Conservation (phyloP, 2,113 vertebrate species). For the Megalops atlanticus region DNA sequence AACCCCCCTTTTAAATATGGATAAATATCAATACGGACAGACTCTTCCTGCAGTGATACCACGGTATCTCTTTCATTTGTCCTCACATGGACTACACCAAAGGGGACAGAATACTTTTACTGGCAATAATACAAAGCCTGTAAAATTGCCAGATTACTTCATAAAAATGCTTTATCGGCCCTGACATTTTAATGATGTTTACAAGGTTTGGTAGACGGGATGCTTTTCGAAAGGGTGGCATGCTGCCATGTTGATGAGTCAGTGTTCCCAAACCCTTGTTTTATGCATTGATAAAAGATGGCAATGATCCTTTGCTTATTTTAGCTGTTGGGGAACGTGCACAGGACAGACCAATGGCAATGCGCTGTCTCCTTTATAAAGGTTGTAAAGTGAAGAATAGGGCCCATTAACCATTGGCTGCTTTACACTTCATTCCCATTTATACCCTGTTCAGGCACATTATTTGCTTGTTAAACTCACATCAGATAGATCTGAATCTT, state of each 20-base stretch:
- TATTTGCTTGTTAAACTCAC: constrained; percentile 59
- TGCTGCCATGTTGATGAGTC: constrained; percentile 52
- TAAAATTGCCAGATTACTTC: constrained; percentile 71
- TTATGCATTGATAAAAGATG: constrained; percentile 59
- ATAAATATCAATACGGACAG: background rate
- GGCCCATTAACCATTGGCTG: constrained; percentile 47
- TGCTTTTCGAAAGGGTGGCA: constrained; percentile 52
- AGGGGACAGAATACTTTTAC: constrained; percentile 43
- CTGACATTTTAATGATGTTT: constrained; percentile 77
- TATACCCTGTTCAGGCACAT: constrained; percentile 43
- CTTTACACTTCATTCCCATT: constrained; percentile 52
- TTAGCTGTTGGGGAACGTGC: constrained; percentile 59
- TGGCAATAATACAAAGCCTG: constrained; percentile 45
- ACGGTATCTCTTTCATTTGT: constrained; percentile 20
- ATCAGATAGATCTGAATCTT: constrained; percentile 52
- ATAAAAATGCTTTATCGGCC: constrained; percentile 73
- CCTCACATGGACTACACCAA: constrained; percentile 27
- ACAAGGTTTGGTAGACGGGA: constrained; percentile 65
- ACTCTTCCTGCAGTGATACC: background rate
- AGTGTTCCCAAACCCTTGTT: constrained; percentile 50
- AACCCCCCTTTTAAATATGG: background rate
- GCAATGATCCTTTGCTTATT: constrained; percentile 62
- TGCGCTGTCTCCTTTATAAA: constrained; percentile 47
- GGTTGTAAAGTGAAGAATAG: constrained; percentile 55
- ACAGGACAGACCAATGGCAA: constrained; percentile 54